Percentiles rank a stretch among this genome's conserved stretches.
Evolutionary conservation across 1,140 invertebrate genomes (phyloP).

Genomic region (Lepidurus apus): DNA sequence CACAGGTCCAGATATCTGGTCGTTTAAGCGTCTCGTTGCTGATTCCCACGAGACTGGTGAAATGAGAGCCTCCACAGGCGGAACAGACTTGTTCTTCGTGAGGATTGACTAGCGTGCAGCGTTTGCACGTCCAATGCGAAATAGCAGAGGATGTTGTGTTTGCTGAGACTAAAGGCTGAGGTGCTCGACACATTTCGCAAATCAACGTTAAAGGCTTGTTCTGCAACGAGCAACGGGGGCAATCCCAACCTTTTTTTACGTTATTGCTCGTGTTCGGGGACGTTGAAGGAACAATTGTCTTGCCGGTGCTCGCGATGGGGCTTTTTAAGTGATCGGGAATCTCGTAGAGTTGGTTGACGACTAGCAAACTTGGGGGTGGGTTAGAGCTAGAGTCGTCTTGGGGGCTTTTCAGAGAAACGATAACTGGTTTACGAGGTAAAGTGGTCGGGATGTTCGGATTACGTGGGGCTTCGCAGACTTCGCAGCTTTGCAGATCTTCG

Average conservation of each 20-base stretch:
- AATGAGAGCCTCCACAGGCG: conserved; percentile 73
- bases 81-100: conserved; percentile 62
- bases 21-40: conserved; percentile 40
- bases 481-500: conserved; percentile 51
- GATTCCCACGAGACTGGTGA: conserved; percentile 49
- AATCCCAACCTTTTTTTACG: not conserved
- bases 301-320: conserved; percentile 5
- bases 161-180: not conserved
- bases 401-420: conserved; percentile 33
- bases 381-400: conserved; percentile 32
- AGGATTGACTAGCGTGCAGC: conserved; percentile 77
- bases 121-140: conserved; percentile 70
- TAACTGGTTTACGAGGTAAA: conserved; percentile 39
- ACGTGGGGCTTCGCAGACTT: conserved; percentile 56
- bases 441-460: conserved; percentile 41
- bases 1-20: conserved; percentile 69
- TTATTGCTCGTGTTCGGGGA: not conserved
- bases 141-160: not conserved
- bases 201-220: not conserved
- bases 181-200: conserved; percentile 16
- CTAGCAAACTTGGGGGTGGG: conserved; percentile 35
- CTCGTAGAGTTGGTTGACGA: conserved; percentile 36
- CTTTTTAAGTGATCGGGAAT: conserved; percentile 31
- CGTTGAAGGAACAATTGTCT: not conserved
- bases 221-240: not conserved